Percentiles rank a stretch among this genome's conserved stretches.
Evolutionary conservation across 2,113 vertebrate species (phyloP).

Genomic region (Xiphias gladius): DNA sequence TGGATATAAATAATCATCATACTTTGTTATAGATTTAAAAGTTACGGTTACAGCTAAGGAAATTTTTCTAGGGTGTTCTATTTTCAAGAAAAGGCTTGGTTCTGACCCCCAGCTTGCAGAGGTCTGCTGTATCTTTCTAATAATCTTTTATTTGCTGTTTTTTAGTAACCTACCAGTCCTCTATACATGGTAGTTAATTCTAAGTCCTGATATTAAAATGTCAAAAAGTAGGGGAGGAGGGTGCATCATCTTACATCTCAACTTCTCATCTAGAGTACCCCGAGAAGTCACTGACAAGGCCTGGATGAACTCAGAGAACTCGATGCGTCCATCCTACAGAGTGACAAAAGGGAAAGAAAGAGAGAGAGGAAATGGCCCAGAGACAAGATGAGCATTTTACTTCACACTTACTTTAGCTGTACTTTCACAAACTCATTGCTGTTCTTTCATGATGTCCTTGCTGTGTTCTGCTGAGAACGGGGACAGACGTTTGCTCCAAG

Average conservation of each 20-base stretch:
- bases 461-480: slow-evolving; percentile 64
- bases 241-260: slow-evolving; percentile 90
- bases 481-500: slow-evolving; percentile 73
- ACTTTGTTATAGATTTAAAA: slow-evolving; percentile 9
- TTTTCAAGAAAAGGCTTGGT: background rate
- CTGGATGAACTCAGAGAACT: slow-evolving; percentile 99
- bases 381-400: slow-evolving; percentile 31
- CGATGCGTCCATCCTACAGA: slow-evolving; percentile 94
- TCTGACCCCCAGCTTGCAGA: background rate
- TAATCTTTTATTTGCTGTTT: slow-evolving; percentile 25
- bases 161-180: slow-evolving; percentile 3
- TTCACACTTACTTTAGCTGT: slow-evolving; percentile 34
- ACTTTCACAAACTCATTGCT: slow-evolving; percentile 42
- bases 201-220: slow-evolving; percentile 48
- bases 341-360: slow-evolving; percentile 36
- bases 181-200: slow-evolving; percentile 26
- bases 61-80: background rate
- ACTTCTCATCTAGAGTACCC: slow-evolving; percentile 97
- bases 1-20: background rate
- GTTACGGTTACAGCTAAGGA: background rate
- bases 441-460: slow-evolving; percentile 56
- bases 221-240: slow-evolving; percentile 23
- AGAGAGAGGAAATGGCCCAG: slow-evolving; percentile 26
- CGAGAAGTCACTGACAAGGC: slow-evolving; percentile 97
- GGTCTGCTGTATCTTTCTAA: background rate